A percentile compares a stretch with the other conserved stretches of the same genome.
Conservation (phyloP, 2,113 vertebrate genomes). For the Pterocles burchelli region DNA sequence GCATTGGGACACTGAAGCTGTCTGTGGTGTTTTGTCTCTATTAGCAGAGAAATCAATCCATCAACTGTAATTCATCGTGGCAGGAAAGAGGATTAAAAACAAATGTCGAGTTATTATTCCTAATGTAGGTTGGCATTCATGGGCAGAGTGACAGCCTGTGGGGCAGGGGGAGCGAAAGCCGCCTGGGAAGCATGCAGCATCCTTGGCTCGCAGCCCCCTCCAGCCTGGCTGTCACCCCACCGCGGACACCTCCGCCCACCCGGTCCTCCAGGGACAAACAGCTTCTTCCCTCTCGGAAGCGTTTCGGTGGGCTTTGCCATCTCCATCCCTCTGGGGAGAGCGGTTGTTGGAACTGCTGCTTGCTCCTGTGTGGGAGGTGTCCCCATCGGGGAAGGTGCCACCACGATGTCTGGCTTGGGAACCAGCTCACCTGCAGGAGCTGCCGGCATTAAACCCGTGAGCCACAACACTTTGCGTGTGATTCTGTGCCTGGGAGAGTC, state of each 20-base stretch:
- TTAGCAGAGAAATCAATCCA: background rate
- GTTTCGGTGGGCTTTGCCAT: background rate
- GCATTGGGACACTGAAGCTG: accelerated
- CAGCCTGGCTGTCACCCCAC: accelerated
- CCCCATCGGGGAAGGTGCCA: background rate
- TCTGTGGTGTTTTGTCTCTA: background rate
- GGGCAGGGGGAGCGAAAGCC: background rate
- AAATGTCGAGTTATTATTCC: background rate
- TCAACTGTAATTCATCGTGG: background rate
- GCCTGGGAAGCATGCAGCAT: background rate
- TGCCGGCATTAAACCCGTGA: background rate
- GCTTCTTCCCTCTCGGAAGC: background rate
- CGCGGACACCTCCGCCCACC: background rate
- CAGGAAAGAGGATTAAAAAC: constrained; percentile 9
- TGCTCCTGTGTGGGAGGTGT: background rate
- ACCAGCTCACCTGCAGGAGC: accelerated
- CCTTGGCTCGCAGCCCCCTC: background rate
- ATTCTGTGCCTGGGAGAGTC: background rate
- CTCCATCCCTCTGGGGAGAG: background rate
- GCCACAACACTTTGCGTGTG: accelerated
- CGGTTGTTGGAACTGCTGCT: background rate
- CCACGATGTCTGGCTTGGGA: background rate
- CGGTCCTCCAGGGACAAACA: background rate
- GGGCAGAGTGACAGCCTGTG: background rate
- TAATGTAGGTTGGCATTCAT: background rate